A percentile compares a stretch with the other conserved stretches of the same genome.
Conservation (phyloP, 2,113 vertebrate species). For the Aythya baeri region DNA sequence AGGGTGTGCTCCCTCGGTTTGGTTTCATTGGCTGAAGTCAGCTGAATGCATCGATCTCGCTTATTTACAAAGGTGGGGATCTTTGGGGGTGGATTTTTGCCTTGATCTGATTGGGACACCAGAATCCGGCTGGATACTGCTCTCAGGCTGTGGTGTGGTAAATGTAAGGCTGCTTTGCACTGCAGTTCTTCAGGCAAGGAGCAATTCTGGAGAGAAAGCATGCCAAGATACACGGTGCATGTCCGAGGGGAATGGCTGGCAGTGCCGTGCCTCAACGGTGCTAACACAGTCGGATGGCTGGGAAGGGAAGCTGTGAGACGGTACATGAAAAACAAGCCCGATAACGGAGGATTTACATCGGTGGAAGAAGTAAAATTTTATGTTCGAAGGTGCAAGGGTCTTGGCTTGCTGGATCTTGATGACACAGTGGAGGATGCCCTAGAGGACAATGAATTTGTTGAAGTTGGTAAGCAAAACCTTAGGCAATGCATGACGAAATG, state of each 20-base stretch:
- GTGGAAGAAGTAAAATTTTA: conserved; percentile 85
- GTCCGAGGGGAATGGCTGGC: conserved; percentile 95
- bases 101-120: background rate
- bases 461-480: conserved; percentile 86
- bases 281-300: conserved; percentile 83
- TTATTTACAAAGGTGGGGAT: conserved; percentile 28
- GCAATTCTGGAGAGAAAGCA: conserved; percentile 31
- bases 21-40: conserved; percentile 12
- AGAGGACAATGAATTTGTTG: conserved; percentile 97
- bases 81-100: background rate
- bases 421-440: conserved; percentile 88
- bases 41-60: background rate
- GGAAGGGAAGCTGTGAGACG: conserved; percentile 90
- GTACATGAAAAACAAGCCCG: conserved; percentile 94
- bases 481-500: fast-evolving
- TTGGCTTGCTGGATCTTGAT: conserved; percentile 89
- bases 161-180: background rate
- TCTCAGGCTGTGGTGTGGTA: fast-evolving
- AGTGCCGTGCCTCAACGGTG: conserved; percentile 83
- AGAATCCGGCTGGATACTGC: background rate
- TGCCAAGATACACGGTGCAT: conserved; percentile 93
- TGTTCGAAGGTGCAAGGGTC: conserved; percentile 89
- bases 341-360: conserved; percentile 87
- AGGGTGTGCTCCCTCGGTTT: conserved; percentile 29
- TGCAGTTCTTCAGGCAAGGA: background rate